Percentiles rank a stretch among this genome's conserved stretches.
Conservation (phyloP, 2,888 invertebrate genomes). For the Andrena hattorfiana region DNA sequence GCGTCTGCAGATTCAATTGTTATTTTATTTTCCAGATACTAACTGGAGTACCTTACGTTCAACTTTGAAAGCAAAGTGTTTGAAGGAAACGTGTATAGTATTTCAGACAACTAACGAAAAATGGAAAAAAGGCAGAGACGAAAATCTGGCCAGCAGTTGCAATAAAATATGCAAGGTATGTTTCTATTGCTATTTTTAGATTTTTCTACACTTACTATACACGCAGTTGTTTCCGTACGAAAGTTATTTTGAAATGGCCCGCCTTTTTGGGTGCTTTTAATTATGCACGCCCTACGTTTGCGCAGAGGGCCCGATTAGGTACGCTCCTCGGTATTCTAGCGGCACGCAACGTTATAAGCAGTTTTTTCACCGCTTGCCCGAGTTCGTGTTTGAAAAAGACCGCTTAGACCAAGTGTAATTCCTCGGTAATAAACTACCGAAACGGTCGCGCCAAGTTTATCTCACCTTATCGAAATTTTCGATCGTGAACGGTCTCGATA, state of each 20-base stretch:
- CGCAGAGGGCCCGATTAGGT: conserved; percentile 14
- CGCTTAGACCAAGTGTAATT: background rate
- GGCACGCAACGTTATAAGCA: conserved; percentile 17
- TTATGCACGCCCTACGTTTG: conserved; percentile 16
- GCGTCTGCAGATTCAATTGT: background rate
- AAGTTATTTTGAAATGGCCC: conserved; percentile 20
- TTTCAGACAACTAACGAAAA: conserved; percentile 85
- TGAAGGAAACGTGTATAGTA: conserved; percentile 85
- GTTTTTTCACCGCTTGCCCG: conserved; percentile 6
- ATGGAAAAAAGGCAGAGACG: conserved; percentile 84
- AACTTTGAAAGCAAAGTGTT: conserved; percentile 83
- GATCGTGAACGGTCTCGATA: conserved; percentile 1
- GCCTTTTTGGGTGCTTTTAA: background rate
- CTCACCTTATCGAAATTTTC: background rate
- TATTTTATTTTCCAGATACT: conserved; percentile 54
- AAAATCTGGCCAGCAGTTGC: conserved; percentile 68
- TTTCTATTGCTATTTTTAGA: conserved; percentile 11
- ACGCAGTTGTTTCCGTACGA: background rate
- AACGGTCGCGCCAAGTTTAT: background rate
- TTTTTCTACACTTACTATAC: background rate
- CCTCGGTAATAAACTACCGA: background rate
- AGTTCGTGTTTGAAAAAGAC: conserved; percentile 11
- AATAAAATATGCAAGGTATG: conserved; percentile 74
- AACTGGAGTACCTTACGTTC: conserved; percentile 83
- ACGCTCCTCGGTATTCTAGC: background rate